Evolutionary conservation across 2,113 vertebrate species (phyloP).

Genomic region (Rostratula benghalensis): DNA sequence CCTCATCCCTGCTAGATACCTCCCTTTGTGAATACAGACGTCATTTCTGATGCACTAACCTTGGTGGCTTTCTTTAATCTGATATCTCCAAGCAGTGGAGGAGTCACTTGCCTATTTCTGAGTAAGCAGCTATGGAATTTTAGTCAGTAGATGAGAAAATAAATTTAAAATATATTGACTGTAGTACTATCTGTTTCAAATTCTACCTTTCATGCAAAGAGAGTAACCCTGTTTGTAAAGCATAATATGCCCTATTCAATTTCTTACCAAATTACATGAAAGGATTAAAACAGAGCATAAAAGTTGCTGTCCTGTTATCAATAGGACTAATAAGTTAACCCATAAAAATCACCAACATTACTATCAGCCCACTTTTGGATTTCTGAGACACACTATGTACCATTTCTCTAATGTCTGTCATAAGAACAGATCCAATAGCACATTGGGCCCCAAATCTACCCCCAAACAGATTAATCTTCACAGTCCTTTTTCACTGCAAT

Average conservation of each 20-base stretch:
- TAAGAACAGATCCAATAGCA: not conserved
- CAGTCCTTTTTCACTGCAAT: not conserved
- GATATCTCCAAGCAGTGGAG: not conserved
- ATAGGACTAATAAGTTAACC: not conserved
- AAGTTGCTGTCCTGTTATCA: not conserved
- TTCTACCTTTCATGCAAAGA: not conserved
- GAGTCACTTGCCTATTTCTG: not conserved
- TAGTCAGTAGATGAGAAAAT: slow-evolving; percentile 21
- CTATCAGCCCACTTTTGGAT: not conserved
- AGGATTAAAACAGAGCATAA: not conserved
- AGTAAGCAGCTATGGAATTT: slow-evolving; percentile 45
- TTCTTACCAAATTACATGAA: not conserved
- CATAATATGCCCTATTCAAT: not conserved
- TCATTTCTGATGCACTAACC: not conserved
- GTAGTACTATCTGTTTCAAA: not conserved
- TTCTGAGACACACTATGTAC: not conserved
- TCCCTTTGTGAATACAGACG: slow-evolving; percentile 24
- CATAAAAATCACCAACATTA: not conserved
- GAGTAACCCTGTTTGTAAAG: not conserved
- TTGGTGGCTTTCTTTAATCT: slow-evolving; percentile 19
- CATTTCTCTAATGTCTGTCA: not conserved
- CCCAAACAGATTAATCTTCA: not conserved
- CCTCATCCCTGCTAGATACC: not conserved
- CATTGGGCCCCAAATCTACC: not conserved
- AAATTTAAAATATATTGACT: not conserved